Percentiles rank a stretch among this genome's conserved stretches.
phyloP scores from a whole-genome alignment of 2,797 vertebrate genomes.

The Glossophaga mutica region DNA sequence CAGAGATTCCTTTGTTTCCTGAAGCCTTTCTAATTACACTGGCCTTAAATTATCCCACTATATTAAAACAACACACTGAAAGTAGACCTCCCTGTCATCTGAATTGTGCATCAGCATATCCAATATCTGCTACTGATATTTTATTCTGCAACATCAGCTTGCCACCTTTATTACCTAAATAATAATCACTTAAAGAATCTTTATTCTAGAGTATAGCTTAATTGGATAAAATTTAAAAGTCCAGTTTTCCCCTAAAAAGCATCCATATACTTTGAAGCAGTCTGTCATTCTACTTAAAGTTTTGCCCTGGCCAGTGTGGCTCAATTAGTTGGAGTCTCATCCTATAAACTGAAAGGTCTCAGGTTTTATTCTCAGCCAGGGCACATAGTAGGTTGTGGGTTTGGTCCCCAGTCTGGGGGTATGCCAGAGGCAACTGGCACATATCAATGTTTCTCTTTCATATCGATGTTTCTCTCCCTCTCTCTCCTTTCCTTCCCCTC shows the following conservation, averaged over 20 bases:
- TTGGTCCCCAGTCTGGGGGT: neutral
- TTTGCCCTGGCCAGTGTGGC: neutral
- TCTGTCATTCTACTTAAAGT: neutral
- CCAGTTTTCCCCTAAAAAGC: neutral
- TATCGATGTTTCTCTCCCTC: too few species aligned
- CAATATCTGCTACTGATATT: conserved; percentile 19
- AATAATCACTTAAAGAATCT: neutral
- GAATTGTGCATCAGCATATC: conserved; percentile 46
- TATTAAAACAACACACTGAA: conserved; percentile 62
- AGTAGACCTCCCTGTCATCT: conserved; percentile 64
- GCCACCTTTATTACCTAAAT: neutral
- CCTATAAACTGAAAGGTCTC: neutral
- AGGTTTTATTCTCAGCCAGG: neutral
- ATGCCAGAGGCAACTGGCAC: neutral
- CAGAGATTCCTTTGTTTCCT: conserved; percentile 51
- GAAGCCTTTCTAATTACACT: conserved; percentile 57
- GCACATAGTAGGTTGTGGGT: neutral
- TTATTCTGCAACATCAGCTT: neutral
- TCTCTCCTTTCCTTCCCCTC: too few species aligned
- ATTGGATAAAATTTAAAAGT: neutral
- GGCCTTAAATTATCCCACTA: conserved; percentile 64
- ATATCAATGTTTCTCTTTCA: too few species aligned
- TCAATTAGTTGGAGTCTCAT: neutral
- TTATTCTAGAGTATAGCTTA: neutral
- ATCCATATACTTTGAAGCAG: neutral